These are phyloP conservation scores for Teleogryllus occipitalis DNA, from an alignment of 1,140 invertebrate genomes.

Conservation along the genomic window DNA sequence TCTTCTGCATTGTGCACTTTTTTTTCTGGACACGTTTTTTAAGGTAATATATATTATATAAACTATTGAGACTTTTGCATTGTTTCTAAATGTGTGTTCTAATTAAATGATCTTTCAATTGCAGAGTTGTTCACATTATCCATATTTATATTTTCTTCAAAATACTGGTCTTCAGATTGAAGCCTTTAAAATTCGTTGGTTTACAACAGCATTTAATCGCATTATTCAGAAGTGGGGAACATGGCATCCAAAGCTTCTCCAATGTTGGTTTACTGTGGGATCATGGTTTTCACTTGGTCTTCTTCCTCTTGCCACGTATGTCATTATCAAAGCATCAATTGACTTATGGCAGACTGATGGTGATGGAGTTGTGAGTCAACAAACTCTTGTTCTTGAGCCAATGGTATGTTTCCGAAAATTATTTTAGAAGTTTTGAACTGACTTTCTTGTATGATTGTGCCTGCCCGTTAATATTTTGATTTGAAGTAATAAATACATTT, in stretches of 20 bases:
- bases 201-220: conserved; percentile 65
- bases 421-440: too few relatives aligned
- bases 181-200: conserved; percentile 63
- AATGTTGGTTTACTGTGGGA: conserved; percentile 61
- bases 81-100: not conserved
- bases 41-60: conserved; percentile 8
- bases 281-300: conserved; percentile 51
- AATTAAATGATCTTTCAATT: conserved; percentile 33
- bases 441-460: too few relatives aligned
- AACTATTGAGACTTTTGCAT: not conserved
- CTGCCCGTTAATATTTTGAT: too few relatives aligned
- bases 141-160: conserved; percentile 64
- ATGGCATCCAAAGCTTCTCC: conserved; percentile 50
- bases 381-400: conserved; percentile 32
- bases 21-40: conserved; percentile 20
- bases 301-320: conserved; percentile 51
- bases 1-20: conserved; percentile 14
- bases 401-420: conserved; percentile 29
- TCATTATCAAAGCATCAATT: conserved; percentile 44
- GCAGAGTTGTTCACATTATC: conserved; percentile 71
- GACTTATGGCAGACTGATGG: conserved; percentile 21
- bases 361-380: conserved; percentile 4
- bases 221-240: conserved; percentile 63
- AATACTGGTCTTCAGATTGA: conserved; percentile 63
- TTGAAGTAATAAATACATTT: too few relatives aligned